These are phyloP conservation scores for Megamerina dolium DNA, from an alignment of 2,888 invertebrate genomes.

Conservation along the genomic window DNA sequence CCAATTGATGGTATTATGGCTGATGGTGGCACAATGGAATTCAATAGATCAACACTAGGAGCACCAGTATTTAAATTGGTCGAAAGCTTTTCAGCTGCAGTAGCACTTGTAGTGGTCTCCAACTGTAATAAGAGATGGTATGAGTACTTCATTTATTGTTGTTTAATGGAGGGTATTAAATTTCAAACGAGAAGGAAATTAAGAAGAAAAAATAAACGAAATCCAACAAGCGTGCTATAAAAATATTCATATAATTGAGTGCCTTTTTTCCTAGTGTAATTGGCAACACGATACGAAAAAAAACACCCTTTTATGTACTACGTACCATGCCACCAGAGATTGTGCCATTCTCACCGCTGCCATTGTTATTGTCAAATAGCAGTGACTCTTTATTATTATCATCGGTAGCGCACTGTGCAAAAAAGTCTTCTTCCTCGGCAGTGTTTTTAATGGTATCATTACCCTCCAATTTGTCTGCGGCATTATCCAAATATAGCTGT, in stretches of 20 bases:
- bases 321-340: too few relatives aligned
- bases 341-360: too few relatives aligned
- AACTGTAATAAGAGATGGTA: too few relatives aligned
- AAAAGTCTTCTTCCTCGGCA: constrained; percentile 73
- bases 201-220: background rate
- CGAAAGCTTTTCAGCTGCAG: constrained; percentile 21
- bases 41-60: constrained; percentile 45
- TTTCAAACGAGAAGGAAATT: constrained; percentile 14
- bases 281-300: too few relatives aligned
- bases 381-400: constrained; percentile 37
- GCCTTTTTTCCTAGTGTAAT: too few relatives aligned
- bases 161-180: constrained; percentile 5
- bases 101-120: constrained; percentile 25
- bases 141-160: constrained; percentile 8
- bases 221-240: too few relatives aligned
- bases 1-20: constrained; percentile 66
- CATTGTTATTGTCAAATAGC: constrained; percentile 48
- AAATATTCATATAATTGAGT: too few relatives aligned
- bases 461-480: constrained; percentile 53
- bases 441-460: constrained; percentile 58
- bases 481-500: constrained; percentile 68
- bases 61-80: constrained; percentile 27
- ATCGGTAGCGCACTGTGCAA: constrained; percentile 66
- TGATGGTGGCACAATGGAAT: constrained; percentile 35
- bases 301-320: too few relatives aligned